Percentiles rank a stretch among this genome's conserved stretches.
Conservation (phyloP, 2,797 vertebrate genomes). For the Rachycentron canadum region DNA sequence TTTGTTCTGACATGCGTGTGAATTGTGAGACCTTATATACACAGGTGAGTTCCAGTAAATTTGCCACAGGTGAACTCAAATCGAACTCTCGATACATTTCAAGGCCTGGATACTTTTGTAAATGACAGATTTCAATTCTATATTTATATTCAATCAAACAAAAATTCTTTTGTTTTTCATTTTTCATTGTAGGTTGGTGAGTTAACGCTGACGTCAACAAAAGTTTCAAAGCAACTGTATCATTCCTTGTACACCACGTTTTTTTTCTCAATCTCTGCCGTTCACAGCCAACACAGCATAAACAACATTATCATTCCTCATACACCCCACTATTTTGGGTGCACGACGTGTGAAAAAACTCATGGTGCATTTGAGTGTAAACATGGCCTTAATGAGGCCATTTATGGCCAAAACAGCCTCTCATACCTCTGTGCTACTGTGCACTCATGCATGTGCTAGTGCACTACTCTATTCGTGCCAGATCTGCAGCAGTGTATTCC, state of each 20-base stretch:
- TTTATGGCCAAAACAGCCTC: slow-evolving; percentile 17
- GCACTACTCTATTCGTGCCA: slow-evolving; percentile 67
- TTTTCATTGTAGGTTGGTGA: not conserved
- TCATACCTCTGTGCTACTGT: slow-evolving; percentile 26
- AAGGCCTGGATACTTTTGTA: not conserved
- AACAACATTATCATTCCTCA: not conserved
- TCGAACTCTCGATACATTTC: not conserved
- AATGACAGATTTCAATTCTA: too few relatives aligned
- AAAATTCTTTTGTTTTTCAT: not conserved
- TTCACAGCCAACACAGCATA: not conserved
- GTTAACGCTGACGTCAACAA: not conserved
- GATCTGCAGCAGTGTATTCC: slow-evolving; percentile 67
- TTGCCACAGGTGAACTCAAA: not conserved
- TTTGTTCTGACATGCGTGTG: not conserved
- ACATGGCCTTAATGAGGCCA: not conserved
- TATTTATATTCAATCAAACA: too few relatives aligned
- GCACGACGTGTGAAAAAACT: not conserved
- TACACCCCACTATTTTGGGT: not conserved
- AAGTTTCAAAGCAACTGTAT: not conserved
- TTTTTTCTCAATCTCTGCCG: not conserved
- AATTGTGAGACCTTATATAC: not conserved
- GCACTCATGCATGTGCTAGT: slow-evolving; percentile 45
- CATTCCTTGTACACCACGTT: too few relatives aligned
- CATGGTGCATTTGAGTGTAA: not conserved
- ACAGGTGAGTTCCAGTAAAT: not conserved